Base-by-base conservation (phyloP, 2,113 vertebrate genomes). In the Carettochelys insculpta region DNA sequence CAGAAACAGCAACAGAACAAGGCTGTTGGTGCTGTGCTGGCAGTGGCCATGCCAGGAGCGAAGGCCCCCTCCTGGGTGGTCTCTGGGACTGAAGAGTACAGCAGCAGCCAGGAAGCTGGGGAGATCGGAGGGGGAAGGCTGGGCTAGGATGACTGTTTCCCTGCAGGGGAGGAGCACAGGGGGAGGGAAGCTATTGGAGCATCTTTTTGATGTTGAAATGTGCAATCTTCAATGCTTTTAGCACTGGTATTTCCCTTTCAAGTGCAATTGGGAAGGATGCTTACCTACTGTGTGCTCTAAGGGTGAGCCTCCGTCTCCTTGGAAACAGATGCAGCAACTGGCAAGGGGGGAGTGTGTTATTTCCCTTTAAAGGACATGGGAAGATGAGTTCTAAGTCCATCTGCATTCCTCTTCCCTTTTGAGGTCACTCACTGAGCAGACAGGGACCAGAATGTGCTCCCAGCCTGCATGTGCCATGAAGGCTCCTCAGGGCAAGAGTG, bases 281-380 rank as follows among this genome's bases (percentile, higher is more conserved):
- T 82, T 51, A 82, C 78, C 80, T 77, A 71, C 82, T 82, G 56
- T 19, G 58, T 50, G 56, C 76, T 73, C 25, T 75, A 65, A 50
- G 81, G 31, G 31, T 65, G 53, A 82, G 88, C 1, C 0, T 41
- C 83, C 80, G 86, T 95, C 90, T 93, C 95, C 94, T 94, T 92
- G 94, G 90, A 91, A 96, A 95, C 89, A 80, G 73, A 65, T 52
- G 56, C 75, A 1, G 13, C 83, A 81, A 45, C 71, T 13, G 52
- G 22, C 29, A 78, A 29, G 53, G 90, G 87, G 87, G 45, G 14
- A 52, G 11, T 88, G 47, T 90, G 79, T 51, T 0, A 0, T 22
- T 75, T 71, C 41, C 38, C 83, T 86, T 61, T n/a, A 50, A 77
- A 81, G 54, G 77, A 65, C 9, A 75, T 1, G 16, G 52, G 77